Percentiles rank a stretch among this genome's conserved stretches.
Evolutionary conservation across 2,113 vertebrate species (phyloP).

Genomic region (Python bivittatus): DNA sequence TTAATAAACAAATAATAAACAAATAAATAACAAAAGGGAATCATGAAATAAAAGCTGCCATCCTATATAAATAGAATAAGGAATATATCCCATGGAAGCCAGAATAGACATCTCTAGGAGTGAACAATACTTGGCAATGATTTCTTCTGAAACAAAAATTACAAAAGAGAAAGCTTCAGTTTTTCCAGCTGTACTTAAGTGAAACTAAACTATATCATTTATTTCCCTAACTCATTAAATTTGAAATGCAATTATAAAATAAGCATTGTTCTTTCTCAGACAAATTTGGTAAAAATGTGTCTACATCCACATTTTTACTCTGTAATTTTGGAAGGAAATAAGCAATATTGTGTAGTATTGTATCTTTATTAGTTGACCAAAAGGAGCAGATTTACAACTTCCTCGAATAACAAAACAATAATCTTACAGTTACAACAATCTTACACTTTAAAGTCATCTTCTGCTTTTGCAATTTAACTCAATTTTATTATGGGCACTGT

Average conservation of each 20-base stretch:
- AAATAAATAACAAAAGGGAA: neutral
- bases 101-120: neutral
- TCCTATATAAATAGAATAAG: neutral
- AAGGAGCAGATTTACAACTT: conserved; percentile 29
- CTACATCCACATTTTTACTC: conserved; percentile 8
- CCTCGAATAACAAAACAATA: conserved; percentile 22
- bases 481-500: neutral
- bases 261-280: neutral
- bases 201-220: neutral
- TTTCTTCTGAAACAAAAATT: neutral
- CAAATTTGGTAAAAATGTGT: conserved; percentile 14
- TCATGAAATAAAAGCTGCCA: neutral
- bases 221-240: conserved; percentile 17
- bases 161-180: neutral
- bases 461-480: conserved; percentile 8
- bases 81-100: neutral
- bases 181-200: conserved; percentile 6
- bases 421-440: neutral
- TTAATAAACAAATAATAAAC: too few species aligned
- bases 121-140: neutral
- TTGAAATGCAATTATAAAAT: conserved; percentile 16
- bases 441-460: neutral
- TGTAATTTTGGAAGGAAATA: conserved; percentile 24
- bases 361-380: conserved; percentile 33
- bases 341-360: neutral